phyloP scores from a whole-genome alignment of 2,797 vertebrate genomes.

The Ciconia nigra region DNA sequence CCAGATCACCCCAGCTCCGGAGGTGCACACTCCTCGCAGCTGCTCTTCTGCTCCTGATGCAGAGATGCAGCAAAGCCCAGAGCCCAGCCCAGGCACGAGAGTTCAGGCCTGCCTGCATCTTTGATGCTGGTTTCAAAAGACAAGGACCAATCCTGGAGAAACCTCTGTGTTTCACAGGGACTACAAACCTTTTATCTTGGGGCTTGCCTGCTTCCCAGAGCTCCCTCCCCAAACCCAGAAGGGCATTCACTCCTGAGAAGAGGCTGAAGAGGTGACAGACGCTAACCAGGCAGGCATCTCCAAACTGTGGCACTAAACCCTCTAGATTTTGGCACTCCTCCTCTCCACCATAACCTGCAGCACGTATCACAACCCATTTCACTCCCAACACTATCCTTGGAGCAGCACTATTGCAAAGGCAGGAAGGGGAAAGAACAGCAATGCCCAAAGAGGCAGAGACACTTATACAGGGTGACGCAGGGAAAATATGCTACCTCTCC shows the following conservation, averaged over 20 bases:
- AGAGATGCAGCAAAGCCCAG: background rate
- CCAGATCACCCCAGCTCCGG: background rate
- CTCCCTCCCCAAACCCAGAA: background rate
- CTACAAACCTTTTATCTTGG: background rate
- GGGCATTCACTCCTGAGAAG: background rate
- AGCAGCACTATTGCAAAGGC: background rate
- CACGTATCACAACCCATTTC: background rate
- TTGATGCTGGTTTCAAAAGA: background rate
- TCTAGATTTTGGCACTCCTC: background rate
- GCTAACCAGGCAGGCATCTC: background rate
- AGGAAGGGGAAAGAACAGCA: background rate
- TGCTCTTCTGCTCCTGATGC: background rate
- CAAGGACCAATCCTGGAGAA: background rate
- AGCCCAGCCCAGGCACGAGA: background rate
- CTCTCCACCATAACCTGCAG: background rate
- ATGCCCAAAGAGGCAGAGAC: background rate
- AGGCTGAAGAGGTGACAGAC: background rate
- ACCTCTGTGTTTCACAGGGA: background rate
- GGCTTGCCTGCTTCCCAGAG: background rate
- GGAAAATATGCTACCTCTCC: accelerated
- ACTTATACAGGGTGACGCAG: background rate
- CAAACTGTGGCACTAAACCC: background rate
- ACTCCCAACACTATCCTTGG: background rate
- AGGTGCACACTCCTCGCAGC: background rate
- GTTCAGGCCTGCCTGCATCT: background rate